Conservation (phyloP, 2,888 invertebrate species). For the Sminthurinus aureus region DNA sequence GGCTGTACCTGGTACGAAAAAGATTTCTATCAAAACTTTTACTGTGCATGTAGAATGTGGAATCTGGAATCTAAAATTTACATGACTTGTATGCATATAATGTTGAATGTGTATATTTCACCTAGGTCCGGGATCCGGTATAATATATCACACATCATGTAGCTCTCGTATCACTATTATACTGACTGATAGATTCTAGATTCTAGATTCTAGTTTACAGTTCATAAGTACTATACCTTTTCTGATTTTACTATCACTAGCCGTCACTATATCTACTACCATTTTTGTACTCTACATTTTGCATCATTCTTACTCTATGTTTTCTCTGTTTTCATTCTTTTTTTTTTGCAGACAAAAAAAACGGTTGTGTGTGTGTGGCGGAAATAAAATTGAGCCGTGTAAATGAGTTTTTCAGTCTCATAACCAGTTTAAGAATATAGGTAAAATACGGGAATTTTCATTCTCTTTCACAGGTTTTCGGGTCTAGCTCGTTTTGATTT, state of each 20-base stretch:
- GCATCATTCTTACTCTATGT: too few relatives aligned
- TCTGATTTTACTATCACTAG: too few relatives aligned
- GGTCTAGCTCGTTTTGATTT: not conserved
- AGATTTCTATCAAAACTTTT: slow-evolving; percentile 11
- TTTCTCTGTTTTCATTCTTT: too few relatives aligned
- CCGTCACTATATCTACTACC: too few relatives aligned
- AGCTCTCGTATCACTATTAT: too few relatives aligned
- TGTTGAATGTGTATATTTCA: slow-evolving; percentile 7
- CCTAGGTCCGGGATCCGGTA: slow-evolving; percentile 27
- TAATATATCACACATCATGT: not conserved
- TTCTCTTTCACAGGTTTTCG: not conserved
- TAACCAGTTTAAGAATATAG: not conserved
- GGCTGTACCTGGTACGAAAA: slow-evolving; percentile 27
- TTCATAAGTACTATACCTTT: too few relatives aligned
- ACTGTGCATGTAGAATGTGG: too few relatives aligned
- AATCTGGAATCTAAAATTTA: too few relatives aligned
- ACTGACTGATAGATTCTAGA: too few relatives aligned
- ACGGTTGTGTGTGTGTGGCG: not conserved
- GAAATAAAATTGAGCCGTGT: slow-evolving; percentile 1
- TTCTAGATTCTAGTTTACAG: too few relatives aligned
- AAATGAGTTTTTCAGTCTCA: slow-evolving; percentile 20
- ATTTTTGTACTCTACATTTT: too few relatives aligned
- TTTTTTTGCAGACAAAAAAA: not conserved
- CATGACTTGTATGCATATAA: not conserved
- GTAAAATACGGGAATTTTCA: not conserved